phyloP scores from a whole-genome alignment of 2,113 vertebrate genomes.

The Penelope pileata region DNA sequence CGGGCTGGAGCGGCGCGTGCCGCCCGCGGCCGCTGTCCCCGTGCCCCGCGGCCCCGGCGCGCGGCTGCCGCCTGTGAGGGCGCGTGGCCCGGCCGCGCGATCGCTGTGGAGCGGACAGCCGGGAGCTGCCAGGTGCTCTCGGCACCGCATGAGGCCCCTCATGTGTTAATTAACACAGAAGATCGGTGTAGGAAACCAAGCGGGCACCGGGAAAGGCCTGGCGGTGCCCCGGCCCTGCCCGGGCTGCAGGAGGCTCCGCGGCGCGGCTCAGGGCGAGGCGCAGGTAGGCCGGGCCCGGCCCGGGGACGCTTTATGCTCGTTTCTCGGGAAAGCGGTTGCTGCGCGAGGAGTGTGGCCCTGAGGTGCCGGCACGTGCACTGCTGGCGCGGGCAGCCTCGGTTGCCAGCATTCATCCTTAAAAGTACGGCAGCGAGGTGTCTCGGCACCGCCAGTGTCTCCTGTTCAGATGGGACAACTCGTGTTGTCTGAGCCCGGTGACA shows the following conservation, averaged over 20 bases:
- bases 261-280: fast-evolving
- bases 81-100: fast-evolving
- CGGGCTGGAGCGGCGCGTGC: neutral
- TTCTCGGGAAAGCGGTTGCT: neutral
- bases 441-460: fast-evolving
- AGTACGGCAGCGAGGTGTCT: fast-evolving
- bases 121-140: neutral
- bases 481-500: neutral
- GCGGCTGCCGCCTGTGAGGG: neutral
- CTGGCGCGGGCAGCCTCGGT: fast-evolving
- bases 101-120: fast-evolving
- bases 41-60: too few species aligned
- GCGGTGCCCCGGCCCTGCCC: too few species aligned
- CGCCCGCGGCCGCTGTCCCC: too few species aligned
- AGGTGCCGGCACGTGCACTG: neutral
- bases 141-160: neutral
- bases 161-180: neutral
- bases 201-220: fast-evolving
- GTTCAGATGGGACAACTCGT: neutral
- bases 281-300: neutral
- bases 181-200: neutral
- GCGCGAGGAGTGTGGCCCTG: fast-evolving
- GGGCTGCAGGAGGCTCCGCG: neutral
- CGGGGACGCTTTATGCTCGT: fast-evolving
- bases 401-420: neutral